phyloP scores from a whole-genome alignment of 2,113 vertebrate species.

The Zingel zingel region DNA sequence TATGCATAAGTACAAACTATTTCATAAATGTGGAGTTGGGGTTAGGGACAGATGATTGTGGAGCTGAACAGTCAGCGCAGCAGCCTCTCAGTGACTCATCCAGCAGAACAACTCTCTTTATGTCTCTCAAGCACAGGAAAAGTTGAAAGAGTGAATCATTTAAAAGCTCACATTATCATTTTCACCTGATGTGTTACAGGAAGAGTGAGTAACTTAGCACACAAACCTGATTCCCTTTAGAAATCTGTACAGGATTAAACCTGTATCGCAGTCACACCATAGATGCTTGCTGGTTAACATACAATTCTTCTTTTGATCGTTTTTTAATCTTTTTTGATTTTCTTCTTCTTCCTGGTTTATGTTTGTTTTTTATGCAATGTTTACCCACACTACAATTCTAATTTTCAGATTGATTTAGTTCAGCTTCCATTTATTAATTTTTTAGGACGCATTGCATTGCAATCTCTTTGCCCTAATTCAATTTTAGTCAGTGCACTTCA shows the following conservation, averaged over 20 bases:
- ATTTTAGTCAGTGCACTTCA: not conserved
- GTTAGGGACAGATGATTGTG: conserved; percentile 12
- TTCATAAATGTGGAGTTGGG: conserved; percentile 15
- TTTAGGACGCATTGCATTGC: not conserved
- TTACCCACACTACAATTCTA: not conserved
- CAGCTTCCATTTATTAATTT: not conserved
- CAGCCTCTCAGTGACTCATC: conserved; percentile 59
- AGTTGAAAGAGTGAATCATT: conserved; percentile 50
- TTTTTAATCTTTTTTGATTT: no score
- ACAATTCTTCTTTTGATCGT: not conserved
- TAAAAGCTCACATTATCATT: conserved; percentile 38
- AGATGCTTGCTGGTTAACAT: no score
- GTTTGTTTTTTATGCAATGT: not conserved
- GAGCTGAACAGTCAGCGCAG: not conserved
- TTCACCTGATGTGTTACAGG: conserved; percentile 22
- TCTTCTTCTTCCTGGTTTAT: not conserved
- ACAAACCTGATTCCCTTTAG: not conserved
- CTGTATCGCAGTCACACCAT: not conserved
- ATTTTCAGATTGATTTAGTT: not conserved
- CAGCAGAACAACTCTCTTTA: conserved; percentile 6
- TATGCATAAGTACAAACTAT: not conserved
- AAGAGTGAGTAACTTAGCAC: not conserved
- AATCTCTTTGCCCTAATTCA: no score
- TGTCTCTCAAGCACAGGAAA: conserved; percentile 8
- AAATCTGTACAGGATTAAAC: not conserved